Conservation (phyloP, 2,888 invertebrate species). For the Drosophila diplacantha region DNA sequence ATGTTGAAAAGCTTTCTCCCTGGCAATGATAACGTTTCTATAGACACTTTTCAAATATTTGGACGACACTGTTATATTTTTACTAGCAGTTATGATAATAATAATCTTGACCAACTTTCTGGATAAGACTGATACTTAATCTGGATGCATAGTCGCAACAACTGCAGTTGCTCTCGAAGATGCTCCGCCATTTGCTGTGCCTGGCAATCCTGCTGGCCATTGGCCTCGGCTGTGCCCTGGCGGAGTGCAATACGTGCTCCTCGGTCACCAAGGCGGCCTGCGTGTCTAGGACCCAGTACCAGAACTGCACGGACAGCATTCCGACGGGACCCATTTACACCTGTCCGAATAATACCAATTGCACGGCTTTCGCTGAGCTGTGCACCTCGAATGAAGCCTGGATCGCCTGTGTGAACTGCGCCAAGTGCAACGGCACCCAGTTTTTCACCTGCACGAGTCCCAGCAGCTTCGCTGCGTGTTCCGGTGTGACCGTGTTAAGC, state of each 20-base stretch:
- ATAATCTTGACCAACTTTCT: conserved; percentile 13
- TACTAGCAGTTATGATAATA: background rate
- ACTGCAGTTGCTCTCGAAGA: conserved; percentile 36
- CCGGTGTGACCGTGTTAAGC: background rate
- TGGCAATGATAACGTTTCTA: background rate
- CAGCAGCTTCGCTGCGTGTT: conserved; percentile 6
- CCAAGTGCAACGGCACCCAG: conserved; percentile 4
- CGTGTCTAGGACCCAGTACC: conserved; percentile 49
- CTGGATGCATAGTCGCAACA: background rate
- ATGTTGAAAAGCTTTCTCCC: background rate
- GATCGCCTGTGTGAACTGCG: conserved; percentile 13
- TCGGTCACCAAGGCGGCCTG: conserved; percentile 46
- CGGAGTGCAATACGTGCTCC: conserved; percentile 55
- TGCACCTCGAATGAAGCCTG: conserved; percentile 1
- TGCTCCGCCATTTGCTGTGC: conserved; percentile 32
- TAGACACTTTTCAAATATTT: background rate
- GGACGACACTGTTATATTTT: background rate
- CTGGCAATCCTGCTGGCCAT: conserved; percentile 2
- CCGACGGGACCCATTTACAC: conserved; percentile 34
- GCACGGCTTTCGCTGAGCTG: conserved; percentile 16
- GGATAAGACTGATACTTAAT: conserved; percentile 13
- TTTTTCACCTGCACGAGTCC: conserved; percentile 12
- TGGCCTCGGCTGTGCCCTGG: conserved; percentile 3
- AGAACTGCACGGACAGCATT: conserved; percentile 17
- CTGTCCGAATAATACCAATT: conserved; percentile 51